A percentile compares a stretch with the other conserved stretches of the same genome.
These are phyloP conservation scores for Garrulus glandarius DNA, from an alignment of 2,797 vertebrate genomes.

Conservation along the genomic window DNA sequence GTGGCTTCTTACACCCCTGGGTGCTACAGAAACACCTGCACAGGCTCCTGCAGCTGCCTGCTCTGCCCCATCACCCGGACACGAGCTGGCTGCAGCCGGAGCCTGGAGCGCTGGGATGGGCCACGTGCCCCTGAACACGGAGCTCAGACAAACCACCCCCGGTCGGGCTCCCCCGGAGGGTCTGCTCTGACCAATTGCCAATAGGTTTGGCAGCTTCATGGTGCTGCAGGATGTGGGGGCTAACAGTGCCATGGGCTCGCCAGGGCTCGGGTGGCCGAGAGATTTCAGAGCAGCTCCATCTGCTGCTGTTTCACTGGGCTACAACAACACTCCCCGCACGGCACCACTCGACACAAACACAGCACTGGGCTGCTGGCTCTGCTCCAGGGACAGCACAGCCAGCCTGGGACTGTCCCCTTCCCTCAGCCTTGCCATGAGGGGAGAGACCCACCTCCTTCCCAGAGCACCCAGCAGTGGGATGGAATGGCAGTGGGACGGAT, in stretches of 20 bases:
- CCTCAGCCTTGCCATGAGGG: fast-evolving
- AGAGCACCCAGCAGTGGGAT: neutral
- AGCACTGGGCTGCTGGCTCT: fast-evolving
- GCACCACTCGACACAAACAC: fast-evolving
- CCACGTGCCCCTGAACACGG: fast-evolving
- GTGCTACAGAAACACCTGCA: neutral
- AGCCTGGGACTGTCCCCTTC: neutral
- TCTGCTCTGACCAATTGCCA: fast-evolving
- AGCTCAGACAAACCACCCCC: neutral
- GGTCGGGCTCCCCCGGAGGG: neutral
- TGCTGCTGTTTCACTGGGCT: neutral
- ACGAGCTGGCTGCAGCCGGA: fast-evolving
- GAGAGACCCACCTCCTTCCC: neutral
- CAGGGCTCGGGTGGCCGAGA: fast-evolving
- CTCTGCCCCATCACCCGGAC: fast-evolving
- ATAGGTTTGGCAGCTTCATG: fast-evolving
- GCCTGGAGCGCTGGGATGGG: fast-evolving
- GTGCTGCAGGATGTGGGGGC: neutral
- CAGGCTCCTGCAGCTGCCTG: neutral
- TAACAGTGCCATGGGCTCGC: fast-evolving
- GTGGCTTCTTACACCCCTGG: fast-evolving
- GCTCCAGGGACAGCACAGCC: fast-evolving
- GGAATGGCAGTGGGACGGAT: neutral
- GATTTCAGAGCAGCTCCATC: neutral
- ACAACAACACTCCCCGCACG: fast-evolving